Conservation (phyloP, 2,797 vertebrate genomes). For the Arctocebus calabarensis region DNA sequence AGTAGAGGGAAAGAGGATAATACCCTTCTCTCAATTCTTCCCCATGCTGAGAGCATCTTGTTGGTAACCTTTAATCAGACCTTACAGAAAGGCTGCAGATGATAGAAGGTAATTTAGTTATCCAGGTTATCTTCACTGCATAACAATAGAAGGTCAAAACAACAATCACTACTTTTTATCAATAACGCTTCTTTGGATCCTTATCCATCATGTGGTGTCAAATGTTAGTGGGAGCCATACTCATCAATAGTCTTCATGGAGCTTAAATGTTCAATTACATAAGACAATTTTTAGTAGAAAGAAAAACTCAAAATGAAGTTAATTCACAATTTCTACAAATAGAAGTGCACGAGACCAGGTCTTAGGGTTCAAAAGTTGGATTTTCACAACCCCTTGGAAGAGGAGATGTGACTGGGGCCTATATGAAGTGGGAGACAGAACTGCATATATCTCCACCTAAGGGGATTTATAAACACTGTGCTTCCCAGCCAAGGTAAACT, state of each 20-base stretch:
- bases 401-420: background rate
- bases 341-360: background rate
- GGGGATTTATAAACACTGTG: background rate
- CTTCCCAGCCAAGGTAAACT: background rate
- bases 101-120: background rate
- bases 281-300: conserved; percentile 16
- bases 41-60: background rate
- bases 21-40: background rate
- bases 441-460: background rate
- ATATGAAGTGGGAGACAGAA: background rate
- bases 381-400: background rate
- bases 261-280: background rate
- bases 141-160: background rate
- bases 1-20: background rate
- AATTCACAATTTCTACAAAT: background rate
- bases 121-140: background rate
- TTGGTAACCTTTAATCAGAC: background rate
- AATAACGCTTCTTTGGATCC: background rate
- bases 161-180: background rate
- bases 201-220: background rate
- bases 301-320: background rate
- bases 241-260: background rate
- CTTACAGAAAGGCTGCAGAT: background rate
- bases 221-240: no score
- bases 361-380: background rate